Conservation (phyloP, 37 sponge, comb jelly and placozoan genomes). For the Spongia lamella region DNA sequence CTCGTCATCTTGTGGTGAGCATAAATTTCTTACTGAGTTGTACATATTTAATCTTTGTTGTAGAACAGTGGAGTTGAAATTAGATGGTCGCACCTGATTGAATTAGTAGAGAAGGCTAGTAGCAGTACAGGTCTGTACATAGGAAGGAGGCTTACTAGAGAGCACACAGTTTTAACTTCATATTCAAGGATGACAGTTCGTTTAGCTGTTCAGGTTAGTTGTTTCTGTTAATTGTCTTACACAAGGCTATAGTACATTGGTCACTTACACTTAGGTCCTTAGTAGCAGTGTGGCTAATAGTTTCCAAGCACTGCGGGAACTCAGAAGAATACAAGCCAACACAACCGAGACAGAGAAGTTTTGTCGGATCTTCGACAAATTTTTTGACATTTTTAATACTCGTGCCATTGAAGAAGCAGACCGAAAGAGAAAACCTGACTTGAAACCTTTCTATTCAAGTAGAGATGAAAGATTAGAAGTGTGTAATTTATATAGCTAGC, state of each 20-base stretch:
- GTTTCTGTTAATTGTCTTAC: not conserved
- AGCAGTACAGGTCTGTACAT: constrained; percentile 1
- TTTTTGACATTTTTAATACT: constrained; percentile 54
- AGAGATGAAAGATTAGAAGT: constrained; percentile 41
- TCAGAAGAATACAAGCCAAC: too few species aligned
- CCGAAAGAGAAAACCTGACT: constrained; percentile 17
- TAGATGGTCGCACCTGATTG: too few species aligned
- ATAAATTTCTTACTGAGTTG: too few species aligned
- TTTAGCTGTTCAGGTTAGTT: too few species aligned
- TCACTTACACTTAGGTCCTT: constrained; percentile 24
- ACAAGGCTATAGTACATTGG: too few species aligned
- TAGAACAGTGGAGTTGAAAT: too few species aligned
- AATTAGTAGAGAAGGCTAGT: too few species aligned
- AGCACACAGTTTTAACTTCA: too few species aligned
- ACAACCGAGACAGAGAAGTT: constrained; percentile 18
- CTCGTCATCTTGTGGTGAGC: too few species aligned
- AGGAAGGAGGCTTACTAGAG: constrained; percentile 15
- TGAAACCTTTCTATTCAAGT: constrained; percentile 39
- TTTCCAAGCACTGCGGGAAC: constrained; percentile 5
- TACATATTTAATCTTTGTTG: too few species aligned
- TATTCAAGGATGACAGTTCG: too few species aligned
- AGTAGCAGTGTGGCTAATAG: constrained; percentile 35
- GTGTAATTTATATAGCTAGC: too few species aligned
- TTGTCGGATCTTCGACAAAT: constrained; percentile 11
- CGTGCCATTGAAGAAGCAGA: constrained; percentile 6